Conservation (phyloP, 2,797 vertebrate genomes). For the Gobio occitaniae region DNA sequence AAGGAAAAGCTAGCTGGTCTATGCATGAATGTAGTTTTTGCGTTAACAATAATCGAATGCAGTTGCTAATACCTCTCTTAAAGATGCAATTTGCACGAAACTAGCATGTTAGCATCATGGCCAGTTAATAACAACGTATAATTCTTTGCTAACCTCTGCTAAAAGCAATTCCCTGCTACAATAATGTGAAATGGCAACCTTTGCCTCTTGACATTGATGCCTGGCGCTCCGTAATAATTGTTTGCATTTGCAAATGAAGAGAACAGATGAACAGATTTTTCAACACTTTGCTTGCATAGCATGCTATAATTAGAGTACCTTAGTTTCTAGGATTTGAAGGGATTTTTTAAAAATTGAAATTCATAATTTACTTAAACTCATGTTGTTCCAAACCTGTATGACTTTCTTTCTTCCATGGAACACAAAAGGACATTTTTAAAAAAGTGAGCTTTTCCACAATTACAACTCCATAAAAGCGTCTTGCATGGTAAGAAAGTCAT, state of each 20-base stretch:
- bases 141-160: constrained; percentile 33
- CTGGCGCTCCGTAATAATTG: constrained; percentile 31
- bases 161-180: constrained; percentile 4
- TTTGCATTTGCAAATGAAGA: constrained; percentile 26
- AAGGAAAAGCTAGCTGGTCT: constrained; percentile 52
- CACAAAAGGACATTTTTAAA: neutral
- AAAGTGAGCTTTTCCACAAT: neutral
- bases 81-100: constrained; percentile 3
- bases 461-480: neutral
- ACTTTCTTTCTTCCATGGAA: neutral
- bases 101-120: constrained; percentile 21
- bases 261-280: constrained; percentile 22
- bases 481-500: neutral
- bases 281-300: constrained; percentile 31
- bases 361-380: neutral
- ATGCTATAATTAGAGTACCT: constrained; percentile 23
- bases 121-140: constrained; percentile 11
- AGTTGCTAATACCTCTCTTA: constrained; percentile 29
- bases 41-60: constrained; percentile 3
- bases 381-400: neutral
- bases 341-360: neutral
- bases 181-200: constrained; percentile 25
- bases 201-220: constrained; percentile 41
- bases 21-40: constrained; percentile 43
- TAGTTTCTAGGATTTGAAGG: constrained; percentile 23